Conservation (phyloP, 2,888 invertebrate genomes). For the Protodeltote pygarga region DNA sequence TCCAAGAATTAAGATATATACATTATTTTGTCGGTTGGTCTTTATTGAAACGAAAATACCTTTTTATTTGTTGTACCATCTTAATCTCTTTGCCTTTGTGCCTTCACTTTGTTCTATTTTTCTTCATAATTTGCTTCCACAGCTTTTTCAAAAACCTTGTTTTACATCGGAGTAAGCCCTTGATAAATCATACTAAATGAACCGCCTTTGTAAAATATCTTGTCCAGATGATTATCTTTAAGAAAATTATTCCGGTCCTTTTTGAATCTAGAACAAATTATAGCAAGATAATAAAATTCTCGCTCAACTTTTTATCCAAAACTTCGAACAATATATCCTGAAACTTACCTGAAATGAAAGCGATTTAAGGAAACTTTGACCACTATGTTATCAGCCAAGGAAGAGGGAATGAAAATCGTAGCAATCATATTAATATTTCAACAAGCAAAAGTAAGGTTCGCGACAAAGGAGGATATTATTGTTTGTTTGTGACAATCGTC, state of each 20-base stretch:
- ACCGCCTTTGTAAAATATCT: constrained; percentile 26
- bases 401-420: constrained; percentile 23
- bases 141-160: constrained; percentile 25
- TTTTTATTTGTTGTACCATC: constrained; percentile 2
- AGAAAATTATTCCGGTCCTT: constrained; percentile 20
- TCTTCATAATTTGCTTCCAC: constrained; percentile 22
- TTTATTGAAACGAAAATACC: neutral
- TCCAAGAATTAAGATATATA: too few species aligned
- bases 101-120: constrained; percentile 19
- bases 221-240: constrained; percentile 25
- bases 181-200: constrained; percentile 42
- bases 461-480: constrained; percentile 33
- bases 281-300: constrained; percentile 24
- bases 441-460: constrained; percentile 34
- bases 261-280: constrained; percentile 30
- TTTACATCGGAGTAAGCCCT: constrained; percentile 35
- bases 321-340: constrained; percentile 40
- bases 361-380: constrained; percentile 35
- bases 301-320: constrained; percentile 25
- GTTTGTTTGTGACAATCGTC: constrained; percentile 34
- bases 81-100: constrained; percentile 25
- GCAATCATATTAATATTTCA: constrained; percentile 47
- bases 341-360: constrained; percentile 37
- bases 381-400: constrained; percentile 33
- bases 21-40: neutral